Base-by-base conservation (phyloP, 2,888 invertebrate genomes). In the Sminthurinus aureus region DNA sequence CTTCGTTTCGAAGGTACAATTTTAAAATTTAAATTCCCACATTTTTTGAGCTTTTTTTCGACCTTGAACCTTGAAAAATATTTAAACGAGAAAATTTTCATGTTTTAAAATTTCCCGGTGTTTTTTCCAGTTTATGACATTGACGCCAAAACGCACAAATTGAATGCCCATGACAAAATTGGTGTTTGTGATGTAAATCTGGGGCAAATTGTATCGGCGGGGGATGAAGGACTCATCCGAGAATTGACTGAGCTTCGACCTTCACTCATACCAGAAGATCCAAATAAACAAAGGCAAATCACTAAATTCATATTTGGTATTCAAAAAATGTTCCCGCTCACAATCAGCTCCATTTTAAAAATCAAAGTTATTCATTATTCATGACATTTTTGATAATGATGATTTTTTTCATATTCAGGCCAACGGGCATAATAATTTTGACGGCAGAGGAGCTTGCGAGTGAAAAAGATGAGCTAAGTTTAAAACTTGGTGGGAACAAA, bases 1-100 rank as follows among this genome's bases (percentile, higher is more conserved):
- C 89, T 93, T 66, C 90, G 90, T 87, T 91, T 93, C 89, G 91
- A 91, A n/a, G n/a, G n/a, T n/a, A n/a, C n/a, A n/a, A n/a, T n/a
- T n/a, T n/a, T n/a, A n/a, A n/a, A n/a, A n/a, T n/a, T n/a, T n/a
- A n/a, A n/a, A n/a, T n/a, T n/a, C n/a, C n/a, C n/a, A n/a, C n/a
- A n/a, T n/a, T n/a, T n/a, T n/a, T n/a, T n/a, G n/a, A n/a, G n/a
- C n/a, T n/a, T n/a, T n/a, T n/a, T n/a, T n/a, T n/a, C n/a, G n/a
- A n/a, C n/a, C n/a, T n/a, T n/a, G n/a, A n/a, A n/a, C n/a, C n/a
- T n/a, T n/a, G n/a, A n/a, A 18, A n/a, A n/a, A n/a, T n/a, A n/a
- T n/a, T n/a, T n/a, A n/a, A n/a, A n/a, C n/a, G n/a, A n/a, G n/a
- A n/a, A n/a, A n/a, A n/a, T n/a, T n/a, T n/a, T n/a, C n/a, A n/a